Conservation (phyloP, 1,140 invertebrate genomes). For the Zaprionus ghesquierei region DNA sequence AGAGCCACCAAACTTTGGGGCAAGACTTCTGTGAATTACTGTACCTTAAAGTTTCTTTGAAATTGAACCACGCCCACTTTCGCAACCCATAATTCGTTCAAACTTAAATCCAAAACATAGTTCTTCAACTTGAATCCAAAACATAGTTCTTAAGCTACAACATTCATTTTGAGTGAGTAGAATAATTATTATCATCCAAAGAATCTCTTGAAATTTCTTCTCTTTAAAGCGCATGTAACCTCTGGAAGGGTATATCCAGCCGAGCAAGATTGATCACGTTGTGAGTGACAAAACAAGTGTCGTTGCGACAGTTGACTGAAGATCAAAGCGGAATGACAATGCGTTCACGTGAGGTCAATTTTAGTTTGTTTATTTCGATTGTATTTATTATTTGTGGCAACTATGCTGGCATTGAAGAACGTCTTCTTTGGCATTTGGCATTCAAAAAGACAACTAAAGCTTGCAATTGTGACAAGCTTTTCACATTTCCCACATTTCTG, state of each 20-base stretch:
- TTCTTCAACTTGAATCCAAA: too few relatives aligned
- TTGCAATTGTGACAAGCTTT: slow-evolving; percentile 74
- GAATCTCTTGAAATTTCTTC: too few relatives aligned
- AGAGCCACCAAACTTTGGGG: too few relatives aligned
- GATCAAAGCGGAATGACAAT: not conserved
- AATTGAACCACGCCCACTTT: too few relatives aligned
- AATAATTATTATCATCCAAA: too few relatives aligned
- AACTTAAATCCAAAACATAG: too few relatives aligned
- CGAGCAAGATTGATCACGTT: not conserved
- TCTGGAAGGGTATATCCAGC: not conserved
- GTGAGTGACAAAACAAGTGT: slow-evolving; percentile 7
- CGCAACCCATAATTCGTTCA: too few relatives aligned
- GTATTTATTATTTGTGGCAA: not conserved
- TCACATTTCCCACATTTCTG: slow-evolving; percentile 63
- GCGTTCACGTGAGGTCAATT: not conserved
- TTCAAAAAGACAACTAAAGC: slow-evolving; percentile 65
- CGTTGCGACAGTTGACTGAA: slow-evolving; percentile 1
- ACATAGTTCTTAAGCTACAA: too few relatives aligned
- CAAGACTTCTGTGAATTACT: too few relatives aligned
- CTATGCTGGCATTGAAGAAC: slow-evolving; percentile 22
- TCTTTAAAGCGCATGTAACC: too few relatives aligned
- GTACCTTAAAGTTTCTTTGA: too few relatives aligned
- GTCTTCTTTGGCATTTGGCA: slow-evolving; percentile 54
- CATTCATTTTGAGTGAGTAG: too few relatives aligned
- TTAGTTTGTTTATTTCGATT: not conserved